Percentiles rank a stretch among this genome's conserved stretches.
Evolutionary conservation across 2,888 invertebrate genomes (phyloP).

Genomic region (Drosophila leonis): DNA sequence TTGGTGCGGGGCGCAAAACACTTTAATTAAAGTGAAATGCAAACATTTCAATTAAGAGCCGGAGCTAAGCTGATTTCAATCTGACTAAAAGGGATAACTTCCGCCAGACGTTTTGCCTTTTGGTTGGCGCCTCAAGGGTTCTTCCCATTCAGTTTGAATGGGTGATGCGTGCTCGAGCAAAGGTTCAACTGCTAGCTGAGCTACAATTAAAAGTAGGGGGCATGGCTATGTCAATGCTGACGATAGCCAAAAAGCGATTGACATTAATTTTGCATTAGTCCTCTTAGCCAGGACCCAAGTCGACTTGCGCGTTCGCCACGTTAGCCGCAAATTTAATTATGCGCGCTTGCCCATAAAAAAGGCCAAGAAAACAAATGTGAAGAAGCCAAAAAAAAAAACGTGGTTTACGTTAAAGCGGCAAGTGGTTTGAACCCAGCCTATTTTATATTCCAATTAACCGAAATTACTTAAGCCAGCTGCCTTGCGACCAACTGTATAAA

Average conservation of each 20-base stretch:
- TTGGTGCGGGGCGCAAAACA: slow-evolving; percentile 41
- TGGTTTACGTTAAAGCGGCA: slow-evolving; percentile 45
- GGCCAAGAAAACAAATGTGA: slow-evolving; percentile 21
- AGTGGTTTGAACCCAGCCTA: slow-evolving; percentile 40
- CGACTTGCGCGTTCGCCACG: slow-evolving; percentile 61
- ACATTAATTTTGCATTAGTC: slow-evolving; percentile 79
- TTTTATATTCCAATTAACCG: slow-evolving; percentile 75
- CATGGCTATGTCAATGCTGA: slow-evolving; percentile 61
- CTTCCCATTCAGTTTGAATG: background rate
- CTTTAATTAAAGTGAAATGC: slow-evolving; percentile 78
- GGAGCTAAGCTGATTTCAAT: slow-evolving; percentile 76
- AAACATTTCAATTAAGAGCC: slow-evolving; percentile 79
- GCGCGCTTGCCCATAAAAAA: slow-evolving; percentile 58
- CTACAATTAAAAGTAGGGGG: slow-evolving; percentile 63
- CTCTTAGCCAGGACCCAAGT: background rate
- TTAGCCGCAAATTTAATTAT: slow-evolving; percentile 70
- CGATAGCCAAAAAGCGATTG: slow-evolving; percentile 52
- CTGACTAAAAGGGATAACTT: slow-evolving; percentile 79
- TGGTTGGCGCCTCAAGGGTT: slow-evolving; percentile 45
- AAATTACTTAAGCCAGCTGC: slow-evolving; percentile 70
- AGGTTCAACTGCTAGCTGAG: slow-evolving; percentile 56
- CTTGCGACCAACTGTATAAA: slow-evolving; percentile 35
- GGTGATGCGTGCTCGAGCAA: slow-evolving; percentile 43
- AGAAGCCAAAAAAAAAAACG: slow-evolving; percentile 18
- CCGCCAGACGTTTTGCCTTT: slow-evolving; percentile 66